phyloP scores from a whole-genome alignment of 2,113 vertebrate genomes.

The Mesocricetus auratus region DNA sequence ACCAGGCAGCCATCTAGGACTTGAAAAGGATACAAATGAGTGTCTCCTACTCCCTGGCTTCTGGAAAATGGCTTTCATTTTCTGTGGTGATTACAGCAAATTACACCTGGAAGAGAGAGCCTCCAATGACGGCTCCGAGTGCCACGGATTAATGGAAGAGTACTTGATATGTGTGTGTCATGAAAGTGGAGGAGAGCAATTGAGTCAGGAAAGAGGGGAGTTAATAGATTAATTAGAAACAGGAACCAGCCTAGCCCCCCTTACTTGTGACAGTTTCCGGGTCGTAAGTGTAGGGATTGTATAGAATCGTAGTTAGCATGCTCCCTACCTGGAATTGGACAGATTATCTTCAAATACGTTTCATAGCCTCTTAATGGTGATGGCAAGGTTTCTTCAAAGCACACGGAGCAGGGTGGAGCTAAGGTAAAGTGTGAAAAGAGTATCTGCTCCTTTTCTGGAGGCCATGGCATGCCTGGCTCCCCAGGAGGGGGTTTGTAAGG shows the following conservation, averaged over 20 bases:
- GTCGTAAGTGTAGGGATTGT: slow-evolving; percentile 60
- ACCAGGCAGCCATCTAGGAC: slow-evolving; percentile 59
- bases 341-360: slow-evolving; percentile 62
- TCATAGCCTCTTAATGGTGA: background rate
- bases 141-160: slow-evolving; percentile 47
- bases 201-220: slow-evolving; percentile 31
- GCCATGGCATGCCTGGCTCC: background rate
- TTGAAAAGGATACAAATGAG: slow-evolving; percentile 64
- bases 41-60: slow-evolving; percentile 60
- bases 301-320: slow-evolving; percentile 15
- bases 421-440: background rate
- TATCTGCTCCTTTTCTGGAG: background rate
- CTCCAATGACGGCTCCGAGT: slow-evolving; percentile 43
- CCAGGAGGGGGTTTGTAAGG: background rate
- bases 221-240: slow-evolving; percentile 73
- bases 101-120: slow-evolving; percentile 61
- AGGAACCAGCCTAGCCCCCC: slow-evolving; percentile 41
- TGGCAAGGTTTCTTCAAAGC: background rate
- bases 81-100: slow-evolving; percentile 69
- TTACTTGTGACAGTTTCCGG: slow-evolving; percentile 69
- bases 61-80: slow-evolving; percentile 63
- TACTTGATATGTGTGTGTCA: background rate
- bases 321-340: slow-evolving; percentile 49
- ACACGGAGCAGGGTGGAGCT: background rate
- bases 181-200: slow-evolving; percentile 14